A percentile compares a stretch with the other conserved stretches of the same genome.
Evolutionary conservation across 2,797 vertebrate species (phyloP).

Genomic region (Micromesistius poutassou): DNA sequence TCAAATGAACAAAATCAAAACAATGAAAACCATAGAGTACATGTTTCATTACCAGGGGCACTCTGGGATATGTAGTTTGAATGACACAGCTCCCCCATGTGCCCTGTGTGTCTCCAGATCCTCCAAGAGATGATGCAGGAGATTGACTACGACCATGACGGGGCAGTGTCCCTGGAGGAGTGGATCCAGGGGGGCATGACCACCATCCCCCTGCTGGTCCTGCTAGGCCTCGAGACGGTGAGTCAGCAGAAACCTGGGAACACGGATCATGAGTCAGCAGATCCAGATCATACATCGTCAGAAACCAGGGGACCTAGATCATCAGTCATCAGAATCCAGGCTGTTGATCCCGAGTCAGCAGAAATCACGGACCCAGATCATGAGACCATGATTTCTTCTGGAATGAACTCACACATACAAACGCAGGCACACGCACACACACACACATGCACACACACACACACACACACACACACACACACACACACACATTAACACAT

Average conservation of each 20-base stretch:
- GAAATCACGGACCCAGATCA: no score
- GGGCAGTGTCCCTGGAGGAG: conserved; percentile 90
- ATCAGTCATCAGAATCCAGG: no score
- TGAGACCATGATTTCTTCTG: no score
- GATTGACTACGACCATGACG: conserved; percentile 92
- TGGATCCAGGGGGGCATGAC: conserved; percentile 97
- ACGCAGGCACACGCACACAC: no score
- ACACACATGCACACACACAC: no score
- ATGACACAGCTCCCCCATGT: neutral
- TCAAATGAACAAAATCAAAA: neutral
- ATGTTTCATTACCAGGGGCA: neutral
- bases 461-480: no score
- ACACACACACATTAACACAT: no score
- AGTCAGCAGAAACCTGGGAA: conserved; percentile 43
- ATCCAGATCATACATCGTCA: neutral
- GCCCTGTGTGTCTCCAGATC: conserved; percentile 69
- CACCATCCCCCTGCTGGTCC: conserved; percentile 89
- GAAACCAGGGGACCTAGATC: no score
- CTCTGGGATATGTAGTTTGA: conserved; percentile 2
- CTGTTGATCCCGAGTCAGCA: no score
- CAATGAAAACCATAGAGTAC: neutral
- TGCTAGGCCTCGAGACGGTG: conserved; percentile 89
- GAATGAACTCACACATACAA: no score
- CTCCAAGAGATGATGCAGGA: conserved; percentile 97
- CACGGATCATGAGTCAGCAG: neutral